Base-by-base conservation (phyloP, 2,113 vertebrate species). In the Phylloscopus trochiloides region DNA sequence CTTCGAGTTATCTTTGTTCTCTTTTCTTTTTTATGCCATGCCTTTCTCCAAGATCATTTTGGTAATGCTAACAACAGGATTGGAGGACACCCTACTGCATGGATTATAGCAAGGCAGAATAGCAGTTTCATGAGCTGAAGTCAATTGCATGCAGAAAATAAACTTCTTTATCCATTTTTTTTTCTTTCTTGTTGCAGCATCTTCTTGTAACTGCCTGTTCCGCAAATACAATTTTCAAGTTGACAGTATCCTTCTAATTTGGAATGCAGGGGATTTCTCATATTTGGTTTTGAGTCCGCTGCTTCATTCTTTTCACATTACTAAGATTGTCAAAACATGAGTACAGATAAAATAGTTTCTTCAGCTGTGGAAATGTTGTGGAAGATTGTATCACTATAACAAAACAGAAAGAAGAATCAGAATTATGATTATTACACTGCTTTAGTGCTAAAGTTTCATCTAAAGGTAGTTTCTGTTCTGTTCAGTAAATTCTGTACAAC, bases 251-350 rank as follows among this genome's bases (percentile, higher is more conserved):
- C 70, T 83, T 81, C 57, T 78, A 45, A 84, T 81, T 61, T 91
- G 89, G 73, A 96, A 82, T 91, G 72, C 45, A 67, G 80, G 93
- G 91, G 95, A 92, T 96, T 96, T 96, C 91, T 96, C 22, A 6
- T 95, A 63, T 92, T 88, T 91, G 40, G 80, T 17, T 96, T 89
- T 94, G 73, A 96, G 57, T 84, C 47, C 48, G 31, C 65, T 85
- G 14, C 9, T 89, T 96, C 83, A 96, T 97, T 95, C 84, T 86
- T 92, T 95, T 96, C 62, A 38, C 12, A 3, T 96, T 92, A 89
- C 80, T 87, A 81, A 89, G 94, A 84, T 36, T 57, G 61, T 87
- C 87, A 94, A 96, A 91, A 80, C 77, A 89, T 36, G 67, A 74
- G 57, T 84, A 72, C 32, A 62, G 73, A 89, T 65, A 45, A 85